Evolutionary conservation across 2,113 vertebrate species (phyloP), one percentile per base, ranked within the genome.

Genomic region (Callospermophilus lateralis): DNA sequence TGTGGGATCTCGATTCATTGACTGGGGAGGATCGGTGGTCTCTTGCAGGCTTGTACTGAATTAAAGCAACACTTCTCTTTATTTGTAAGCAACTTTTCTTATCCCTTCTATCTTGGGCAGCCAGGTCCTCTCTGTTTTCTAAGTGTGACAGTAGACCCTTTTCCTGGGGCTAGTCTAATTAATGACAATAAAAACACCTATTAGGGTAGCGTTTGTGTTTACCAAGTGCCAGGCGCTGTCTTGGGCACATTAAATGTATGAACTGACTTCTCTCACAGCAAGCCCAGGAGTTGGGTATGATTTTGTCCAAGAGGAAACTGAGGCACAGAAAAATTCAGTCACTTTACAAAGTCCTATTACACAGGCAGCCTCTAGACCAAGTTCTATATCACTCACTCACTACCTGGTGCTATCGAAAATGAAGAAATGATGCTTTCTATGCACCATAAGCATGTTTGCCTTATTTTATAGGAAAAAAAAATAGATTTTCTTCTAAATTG

Each of bases 391-490:
- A n/a, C n/a, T 45, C 70, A 12, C 67, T 95, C 55, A 76, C n/a
- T 45, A 8, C 4, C 11, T 65, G 68, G 37, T 48, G 51, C 19
- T 45, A 58, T 8, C 48, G 39, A 37, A 91, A 24, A n/a, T 68
- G 26, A 61, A 55, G 34, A 93, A 93, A 72, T 26, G 17, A 8
- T 45, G 32, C 9, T 73, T 95, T 58, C 26, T 51, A 45, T 7
- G 24, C 45, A 34, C 30, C 4, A 22, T 39, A 2, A 32, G 8
- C 48, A 67, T 63, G 26, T 15, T 28, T 63, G 28, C 7, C 30
- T 92, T 73, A 84, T 80, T 96, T 95, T 86, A 85, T 1, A 85
- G 39, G 58, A 53, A 58, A 51, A 61, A 90, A 90, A 80, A 93
- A n/a, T 8, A 8, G 34, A 45, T 77, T 63, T 94, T 90, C 84